These are phyloP conservation scores for Phortica okadai DNA, from an alignment of 2,888 invertebrate genomes.

Conservation along the genomic window DNA sequence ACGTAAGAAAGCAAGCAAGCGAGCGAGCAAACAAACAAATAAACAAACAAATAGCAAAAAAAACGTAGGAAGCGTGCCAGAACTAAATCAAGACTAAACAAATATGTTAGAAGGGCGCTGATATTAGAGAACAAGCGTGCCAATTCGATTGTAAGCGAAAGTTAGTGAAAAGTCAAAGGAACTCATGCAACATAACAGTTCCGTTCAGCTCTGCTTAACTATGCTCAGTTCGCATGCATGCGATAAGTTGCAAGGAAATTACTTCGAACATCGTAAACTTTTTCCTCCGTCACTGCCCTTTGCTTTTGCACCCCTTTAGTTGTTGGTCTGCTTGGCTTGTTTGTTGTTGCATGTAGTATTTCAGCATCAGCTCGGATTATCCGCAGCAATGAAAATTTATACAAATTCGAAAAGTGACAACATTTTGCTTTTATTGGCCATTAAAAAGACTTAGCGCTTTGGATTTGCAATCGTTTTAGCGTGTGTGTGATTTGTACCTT, in stretches of 20 bases:
- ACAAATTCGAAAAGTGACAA: constrained; percentile 74
- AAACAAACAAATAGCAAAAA: not conserved
- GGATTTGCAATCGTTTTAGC: constrained; percentile 48
- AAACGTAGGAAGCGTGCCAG: constrained; percentile 39
- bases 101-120: constrained; percentile 48
- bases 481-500: constrained; percentile 22
- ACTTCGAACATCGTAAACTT: constrained; percentile 67
- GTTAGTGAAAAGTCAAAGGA: constrained; percentile 15
- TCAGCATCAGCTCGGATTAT: constrained; percentile 70
- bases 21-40: constrained; percentile 22
- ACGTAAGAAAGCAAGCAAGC: constrained; percentile 34
- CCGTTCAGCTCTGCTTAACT: not conserved
- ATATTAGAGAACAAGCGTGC: constrained; percentile 15
- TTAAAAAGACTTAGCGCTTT: constrained; percentile 75
- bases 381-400: constrained; percentile 71
- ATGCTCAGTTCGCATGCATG: constrained; percentile 44
- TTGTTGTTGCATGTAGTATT: constrained; percentile 66
- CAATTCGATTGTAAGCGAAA: constrained; percentile 23
- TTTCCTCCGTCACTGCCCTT: not conserved
- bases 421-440: constrained; percentile 76
- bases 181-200: constrained; percentile 9
- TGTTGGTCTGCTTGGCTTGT: constrained; percentile 8
- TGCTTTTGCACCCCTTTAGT: constrained; percentile 46
- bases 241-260: constrained; percentile 67
- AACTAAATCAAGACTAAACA: constrained; percentile 63